Conservation (phyloP, 2,888 invertebrate genomes). For the Torymus texanus region DNA sequence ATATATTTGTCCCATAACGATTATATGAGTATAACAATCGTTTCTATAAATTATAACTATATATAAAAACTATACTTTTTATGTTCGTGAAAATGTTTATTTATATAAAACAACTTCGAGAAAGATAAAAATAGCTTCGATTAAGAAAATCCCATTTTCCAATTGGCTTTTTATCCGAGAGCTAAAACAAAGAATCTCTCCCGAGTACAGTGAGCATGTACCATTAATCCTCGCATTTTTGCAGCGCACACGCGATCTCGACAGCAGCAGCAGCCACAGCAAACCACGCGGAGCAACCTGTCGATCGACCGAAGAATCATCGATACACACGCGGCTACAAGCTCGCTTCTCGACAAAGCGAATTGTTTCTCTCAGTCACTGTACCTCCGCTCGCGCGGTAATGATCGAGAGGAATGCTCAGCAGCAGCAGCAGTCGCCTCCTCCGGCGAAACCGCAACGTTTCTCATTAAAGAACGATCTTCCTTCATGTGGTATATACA, state of each 20-base stretch:
- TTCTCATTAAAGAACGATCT: constrained; percentile 59
- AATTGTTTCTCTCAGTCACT: constrained; percentile 48
- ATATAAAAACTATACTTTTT: no score
- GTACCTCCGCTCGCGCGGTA: constrained; percentile 12
- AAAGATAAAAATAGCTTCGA: not conserved
- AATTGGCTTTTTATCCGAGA: not conserved
- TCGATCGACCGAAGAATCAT: constrained; percentile 39
- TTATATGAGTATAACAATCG: no score
- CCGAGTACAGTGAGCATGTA: not conserved
- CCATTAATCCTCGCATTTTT: constrained; percentile 20
- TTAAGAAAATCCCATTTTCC: not conserved
- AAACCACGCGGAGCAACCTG: not conserved
- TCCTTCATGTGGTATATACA: not conserved
- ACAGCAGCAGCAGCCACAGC: not conserved
- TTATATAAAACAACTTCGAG: no score
- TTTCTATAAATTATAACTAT: no score
- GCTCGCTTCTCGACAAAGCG: constrained; percentile 41
- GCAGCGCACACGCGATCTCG: not conserved
- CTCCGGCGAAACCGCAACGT: constrained; percentile 54
- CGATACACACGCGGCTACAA: constrained; percentile 32
- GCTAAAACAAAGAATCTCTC: not conserved
- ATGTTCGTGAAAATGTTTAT: no score
- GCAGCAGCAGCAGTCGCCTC: constrained; percentile 24
- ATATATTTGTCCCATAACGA: no score
- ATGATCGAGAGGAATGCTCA: constrained; percentile 49